Base-by-base conservation (phyloP, 2,888 invertebrate species). In the Oxystoma pomonae region DNA sequence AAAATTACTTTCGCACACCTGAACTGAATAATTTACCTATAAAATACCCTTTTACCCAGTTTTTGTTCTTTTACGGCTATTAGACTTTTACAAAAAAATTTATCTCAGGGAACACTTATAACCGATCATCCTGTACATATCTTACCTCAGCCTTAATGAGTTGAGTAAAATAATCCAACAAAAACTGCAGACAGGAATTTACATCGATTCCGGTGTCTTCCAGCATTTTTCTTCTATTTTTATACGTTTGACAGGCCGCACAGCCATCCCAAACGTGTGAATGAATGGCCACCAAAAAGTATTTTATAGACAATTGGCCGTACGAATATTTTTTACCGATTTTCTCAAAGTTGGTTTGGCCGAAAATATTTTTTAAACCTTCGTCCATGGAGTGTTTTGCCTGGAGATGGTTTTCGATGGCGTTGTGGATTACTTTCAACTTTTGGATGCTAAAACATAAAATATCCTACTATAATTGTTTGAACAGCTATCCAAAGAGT, bases 181-280 rank as follows among this genome's bases (percentile, higher is more conserved):
- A 83, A 75, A 98, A 90, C 77, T 95, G 94, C 60, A 97, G 81
- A 80, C 97, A 98, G 64, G 97, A 98, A 77, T 92, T 91, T 22
- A 96, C 84, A 80, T 98, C 97, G 50, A 98, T 84, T 12, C 88
- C 90, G 67, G 86, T 86, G 58, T 82, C 81, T 57, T 84, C 78
- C 57, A 83, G 72, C 67, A 82, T 80, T 64, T 81, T 81, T 58
- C 72, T 76, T 35, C 80, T 71, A 57, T 74, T 74, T 20, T 71
- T 70, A 68, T 73, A 79, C 17, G 75, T 65, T 61, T 73, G 65
- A 7, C 69, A 68, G 5, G 76, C 73, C 16, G 63, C 20, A 7
- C 16, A 17, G 5, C 5, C 53, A 16, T 16, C 17, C 55, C 76
- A 76, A 2, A 21, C 60, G 17, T 20, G 50, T 1, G 56, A 56